phyloP scores from a whole-genome alignment of 2,888 invertebrate genomes.

The Epinotia demarniana region DNA sequence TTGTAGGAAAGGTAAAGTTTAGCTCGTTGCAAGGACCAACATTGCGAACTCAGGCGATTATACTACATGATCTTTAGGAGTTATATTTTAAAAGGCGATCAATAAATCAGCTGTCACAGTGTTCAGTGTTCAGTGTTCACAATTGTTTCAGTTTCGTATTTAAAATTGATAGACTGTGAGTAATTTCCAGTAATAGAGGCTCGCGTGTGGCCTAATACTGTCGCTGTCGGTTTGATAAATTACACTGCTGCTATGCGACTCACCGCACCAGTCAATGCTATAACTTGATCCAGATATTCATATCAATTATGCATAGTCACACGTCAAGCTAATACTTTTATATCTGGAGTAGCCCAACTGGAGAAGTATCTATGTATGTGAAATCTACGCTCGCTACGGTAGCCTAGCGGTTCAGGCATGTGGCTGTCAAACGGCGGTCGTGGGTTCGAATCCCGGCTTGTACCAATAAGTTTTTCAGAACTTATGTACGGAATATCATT shows the following conservation, averaged over 20 bases:
- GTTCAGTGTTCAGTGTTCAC: neutral
- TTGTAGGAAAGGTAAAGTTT: no score
- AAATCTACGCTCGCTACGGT: no score
- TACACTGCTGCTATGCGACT: conserved; percentile 1
- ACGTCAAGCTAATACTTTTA: no score
- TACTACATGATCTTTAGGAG: neutral
- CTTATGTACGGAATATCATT: no score
- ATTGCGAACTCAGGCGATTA: no score
- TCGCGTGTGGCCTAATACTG: conserved; percentile 26
- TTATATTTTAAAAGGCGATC: neutral
- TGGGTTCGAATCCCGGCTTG: no score
- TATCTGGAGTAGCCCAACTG: no score
- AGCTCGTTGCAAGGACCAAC: no score
- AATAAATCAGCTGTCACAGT: conserved; percentile 2
- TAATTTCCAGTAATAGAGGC: conserved; percentile 38
- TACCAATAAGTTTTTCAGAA: no score
- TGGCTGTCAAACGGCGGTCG: no score
- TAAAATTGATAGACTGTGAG: conserved; percentile 37
- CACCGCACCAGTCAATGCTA: neutral
- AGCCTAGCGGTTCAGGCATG: no score
- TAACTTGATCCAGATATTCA: neutral
- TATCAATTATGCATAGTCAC: neutral
- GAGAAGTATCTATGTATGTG: no score
- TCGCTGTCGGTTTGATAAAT: conserved; percentile 31
- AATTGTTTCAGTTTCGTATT: conserved; percentile 27